These are phyloP conservation scores for Andrena cerasifolii DNA, from an alignment of 1,140 invertebrate genomes.

Conservation along the genomic window DNA sequence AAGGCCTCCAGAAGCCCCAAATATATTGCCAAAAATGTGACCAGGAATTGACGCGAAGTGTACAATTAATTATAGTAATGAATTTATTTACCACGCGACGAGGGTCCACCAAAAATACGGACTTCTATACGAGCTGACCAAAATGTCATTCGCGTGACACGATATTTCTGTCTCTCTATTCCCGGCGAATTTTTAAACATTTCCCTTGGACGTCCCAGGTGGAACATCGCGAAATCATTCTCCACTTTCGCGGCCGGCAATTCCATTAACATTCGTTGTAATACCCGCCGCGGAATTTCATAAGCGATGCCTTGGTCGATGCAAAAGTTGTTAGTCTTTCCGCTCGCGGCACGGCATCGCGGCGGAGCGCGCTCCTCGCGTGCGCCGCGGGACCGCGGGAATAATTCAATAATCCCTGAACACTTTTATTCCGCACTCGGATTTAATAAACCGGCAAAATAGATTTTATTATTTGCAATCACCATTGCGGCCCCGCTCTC, in stretches of 20 bases:
- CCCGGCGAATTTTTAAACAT: constrained; percentile 5
- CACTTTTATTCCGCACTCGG: constrained; percentile 70
- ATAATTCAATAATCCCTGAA: constrained; percentile 73
- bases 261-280: constrained; percentile 50
- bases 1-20: too few relatives aligned
- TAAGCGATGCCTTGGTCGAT: constrained; percentile 56
- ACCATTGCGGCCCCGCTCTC: constrained; percentile 49
- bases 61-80: background rate
- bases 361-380: constrained; percentile 16
- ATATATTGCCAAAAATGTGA: too few relatives aligned
- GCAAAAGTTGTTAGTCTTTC: constrained; percentile 57
- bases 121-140: background rate
- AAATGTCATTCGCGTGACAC: background rate
- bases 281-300: constrained; percentile 39
- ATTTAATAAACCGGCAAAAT: constrained; percentile 74
- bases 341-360: constrained; percentile 23
- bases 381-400: constrained; percentile 44
- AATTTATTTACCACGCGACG: background rate
- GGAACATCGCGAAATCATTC: constrained; percentile 12
- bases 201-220: background rate
- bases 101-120: background rate
- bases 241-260: constrained; percentile 34
- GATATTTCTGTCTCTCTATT: background rate
- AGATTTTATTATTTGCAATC: constrained; percentile 76
- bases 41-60: background rate